These are phyloP conservation scores for Halocynthia roretzi DNA, from an alignment of 23 tunicate species.

Conservation along the genomic window DNA sequence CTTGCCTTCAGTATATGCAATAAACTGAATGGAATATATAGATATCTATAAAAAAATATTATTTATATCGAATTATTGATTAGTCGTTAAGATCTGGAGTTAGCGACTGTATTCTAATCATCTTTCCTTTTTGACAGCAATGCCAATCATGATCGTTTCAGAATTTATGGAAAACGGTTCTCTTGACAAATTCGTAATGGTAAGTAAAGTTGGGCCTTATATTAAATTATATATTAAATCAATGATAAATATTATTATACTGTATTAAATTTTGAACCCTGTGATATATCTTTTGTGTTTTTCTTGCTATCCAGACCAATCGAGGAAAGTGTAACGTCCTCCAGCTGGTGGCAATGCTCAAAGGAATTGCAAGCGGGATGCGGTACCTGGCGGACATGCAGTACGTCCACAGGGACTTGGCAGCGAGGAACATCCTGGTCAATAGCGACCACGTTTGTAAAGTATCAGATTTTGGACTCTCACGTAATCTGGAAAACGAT, in stretches of 20 bases:
- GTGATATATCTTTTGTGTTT: no score
- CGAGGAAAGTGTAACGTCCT: conserved; percentile 15
- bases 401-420: conserved; percentile 72
- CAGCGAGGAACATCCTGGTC: conserved; percentile 73
- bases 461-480: conserved; percentile 77
- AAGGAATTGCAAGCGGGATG: conserved; percentile 69
- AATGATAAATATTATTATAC: not conserved
- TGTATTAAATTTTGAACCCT: no score
- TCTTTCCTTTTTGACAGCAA: conserved; percentile 28
- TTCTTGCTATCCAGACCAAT: not conserved
- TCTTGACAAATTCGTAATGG: conserved; percentile 64
- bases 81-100: no score
- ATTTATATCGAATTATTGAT: no score
- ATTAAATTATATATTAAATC: not conserved
- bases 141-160: conserved; percentile 88
- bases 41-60: no score
- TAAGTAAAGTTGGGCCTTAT: not conserved
- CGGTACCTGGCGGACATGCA: conserved; percentile 42
- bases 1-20: not conserved
- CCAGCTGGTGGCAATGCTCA: conserved; percentile 50
- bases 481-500: conserved; percentile 62
- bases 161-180: conserved; percentile 96
- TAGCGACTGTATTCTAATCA: not conserved
- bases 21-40: no score
- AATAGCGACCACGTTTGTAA: conserved; percentile 37